Base-by-base conservation (phyloP, 2,888 invertebrate species). In the Hymenopus coronatus region DNA sequence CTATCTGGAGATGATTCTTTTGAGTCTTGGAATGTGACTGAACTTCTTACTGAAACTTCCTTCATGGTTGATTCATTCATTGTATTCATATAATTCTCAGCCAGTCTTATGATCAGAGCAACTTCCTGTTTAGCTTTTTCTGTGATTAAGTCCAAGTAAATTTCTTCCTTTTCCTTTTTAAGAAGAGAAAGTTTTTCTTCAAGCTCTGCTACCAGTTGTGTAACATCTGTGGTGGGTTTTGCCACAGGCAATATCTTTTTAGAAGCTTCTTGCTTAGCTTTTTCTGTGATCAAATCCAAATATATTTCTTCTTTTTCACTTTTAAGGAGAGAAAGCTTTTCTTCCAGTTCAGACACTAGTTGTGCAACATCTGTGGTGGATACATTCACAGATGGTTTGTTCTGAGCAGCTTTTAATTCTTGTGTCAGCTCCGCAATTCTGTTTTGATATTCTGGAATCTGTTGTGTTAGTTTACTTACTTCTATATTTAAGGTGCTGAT, bases 281-380 rank as follows among this genome's bases (percentile, higher is more conserved):
- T 15, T 70, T 70, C 54, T 70, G 20, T 25, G 6, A 70, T 20
- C 25, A 4, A 20, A 70, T 25, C 25, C 0, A 20, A 25, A 70
- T 20, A 70, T 20, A 70, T 14, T 70, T 70, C 54, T 70, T 70
- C 54, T 70, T 20, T 4, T 70, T 70, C 54, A 20, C 4, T 70
- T 70, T 15, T 70, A 15, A 70, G 54, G 0, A 20, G 20, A 70
- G 54, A 70, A 70, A 93, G 93, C 91, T 93, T 93, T 89, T 92
- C 92, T 84, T 93, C 93, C 82, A 94, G 91, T 89, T 94, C 92
- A 70, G 93, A 93, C 90, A 94, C 93, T 27, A 94, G 90, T 3
- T 92, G 28, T 82, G 25, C 27, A 28, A 86, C 28, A 15, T 30
- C 15, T 28, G 15, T 2, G 15, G 15, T 15, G 25, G 15, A 28